These are phyloP conservation scores for Leptoclinus maculatus DNA, from an alignment of 2,797 vertebrate genomes.

Conservation along the genomic window DNA sequence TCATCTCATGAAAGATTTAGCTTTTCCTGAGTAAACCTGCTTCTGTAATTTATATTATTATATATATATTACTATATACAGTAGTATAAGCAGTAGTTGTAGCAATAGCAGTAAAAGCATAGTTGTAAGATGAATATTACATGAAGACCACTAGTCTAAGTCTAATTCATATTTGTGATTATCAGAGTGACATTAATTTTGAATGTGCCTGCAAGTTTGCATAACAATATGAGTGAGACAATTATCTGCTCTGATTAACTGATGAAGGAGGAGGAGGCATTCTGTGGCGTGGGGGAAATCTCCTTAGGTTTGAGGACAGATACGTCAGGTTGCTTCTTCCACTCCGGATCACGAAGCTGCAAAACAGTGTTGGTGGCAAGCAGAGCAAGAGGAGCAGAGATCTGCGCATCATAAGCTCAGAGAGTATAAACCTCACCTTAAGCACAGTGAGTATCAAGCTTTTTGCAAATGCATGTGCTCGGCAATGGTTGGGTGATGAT, in stretches of 20 bases:
- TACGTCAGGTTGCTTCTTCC: conserved; percentile 71
- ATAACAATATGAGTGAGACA: conserved; percentile 53
- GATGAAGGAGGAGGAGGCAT: conserved; percentile 80
- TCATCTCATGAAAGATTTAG: not conserved
- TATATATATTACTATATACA: not conserved
- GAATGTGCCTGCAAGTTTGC: conserved; percentile 25
- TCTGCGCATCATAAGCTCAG: conserved; percentile 49
- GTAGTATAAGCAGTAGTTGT: not conserved
- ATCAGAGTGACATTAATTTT: not conserved
- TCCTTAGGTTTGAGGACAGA: conserved; percentile 78
- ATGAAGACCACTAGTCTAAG: not conserved
- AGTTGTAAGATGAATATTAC: not conserved
- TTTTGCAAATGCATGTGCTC: conserved; percentile 27
- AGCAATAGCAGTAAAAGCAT: not conserved
- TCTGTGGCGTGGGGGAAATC: conserved; percentile 65
- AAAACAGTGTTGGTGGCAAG: conserved; percentile 53
- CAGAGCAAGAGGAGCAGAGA: conserved; percentile 50
- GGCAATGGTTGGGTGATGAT: conserved; percentile 9
- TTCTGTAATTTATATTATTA: not conserved
- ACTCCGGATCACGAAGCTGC: conserved; percentile 68
- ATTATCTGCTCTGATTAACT: conserved; percentile 81
- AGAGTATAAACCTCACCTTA: conserved; percentile 42
- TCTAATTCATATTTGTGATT: not conserved
- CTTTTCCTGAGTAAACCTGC: not conserved
- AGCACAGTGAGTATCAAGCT: conserved; percentile 62